Base-by-base conservation (phyloP, 2,888 invertebrate species). In the Antheraea assamensis region DNA sequence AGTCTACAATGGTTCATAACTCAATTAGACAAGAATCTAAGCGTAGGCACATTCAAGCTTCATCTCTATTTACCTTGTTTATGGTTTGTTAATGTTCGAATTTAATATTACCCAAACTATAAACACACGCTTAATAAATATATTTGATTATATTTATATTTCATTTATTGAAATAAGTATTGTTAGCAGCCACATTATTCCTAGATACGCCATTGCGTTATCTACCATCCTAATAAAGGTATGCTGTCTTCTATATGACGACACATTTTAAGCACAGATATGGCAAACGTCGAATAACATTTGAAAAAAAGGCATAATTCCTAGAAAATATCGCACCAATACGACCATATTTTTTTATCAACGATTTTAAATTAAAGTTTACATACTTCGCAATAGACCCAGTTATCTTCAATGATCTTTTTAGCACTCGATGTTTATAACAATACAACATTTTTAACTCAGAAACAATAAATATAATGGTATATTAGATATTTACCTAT, bases 1-100 rank as follows among this genome's bases (percentile, higher is more conserved):
- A 79, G 73, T 74, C 73, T 80, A 87, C 85, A 87, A 86, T 87
- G 74, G 82, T 76, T 76, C 79, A 85, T 86, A 82, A 83, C 73
- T 85, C 80, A 82, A 80, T 78, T 76, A 78, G 74, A 82, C 78
- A 55, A 70, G 55, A 70, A 73, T 73, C 58, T 76, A 76, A 75
- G 83, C 78, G 81, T 82, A 78, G 80, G 79, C 77, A 73, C 77
- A 52, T 68, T 19, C 68, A 35, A 68, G 68, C 68, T 35, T 35
- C 68, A 68, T 68, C 35, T 68, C n/a, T 49, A 47, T n/a, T 68
- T 10, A 72, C 47, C 49, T 66, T 72, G 55, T 27, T 31, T 68
- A 68, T 55, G 19, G 55, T n/a, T 35, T 68, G 35, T 35, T 8
- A 68, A 68, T 68, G 15, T 68, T 31, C 13, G 21, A 35, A 35